These are phyloP conservation scores for Phyto melanocephala DNA, from an alignment of 2,888 invertebrate species.

Conservation along the genomic window DNA sequence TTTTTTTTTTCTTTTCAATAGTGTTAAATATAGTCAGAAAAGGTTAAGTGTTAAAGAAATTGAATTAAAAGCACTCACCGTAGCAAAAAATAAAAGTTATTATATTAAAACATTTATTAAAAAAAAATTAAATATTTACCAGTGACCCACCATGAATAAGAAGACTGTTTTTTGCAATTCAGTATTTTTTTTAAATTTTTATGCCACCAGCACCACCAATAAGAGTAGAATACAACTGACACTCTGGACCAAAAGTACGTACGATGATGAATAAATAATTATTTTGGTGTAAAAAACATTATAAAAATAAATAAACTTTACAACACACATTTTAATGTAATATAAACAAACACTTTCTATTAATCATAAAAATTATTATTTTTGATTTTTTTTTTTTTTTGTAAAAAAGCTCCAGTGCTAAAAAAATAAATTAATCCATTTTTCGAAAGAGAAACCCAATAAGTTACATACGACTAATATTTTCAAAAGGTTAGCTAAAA, in stretches of 20 bases:
- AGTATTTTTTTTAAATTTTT: constrained; percentile 62
- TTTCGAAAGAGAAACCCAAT: constrained; percentile 1
- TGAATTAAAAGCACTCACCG: constrained; percentile 78
- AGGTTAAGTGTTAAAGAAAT: constrained; percentile 37
- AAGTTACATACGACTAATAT: constrained; percentile 38
- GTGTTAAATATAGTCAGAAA: constrained; percentile 27
- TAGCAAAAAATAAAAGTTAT: constrained; percentile 74
- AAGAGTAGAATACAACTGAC: constrained; percentile 69
- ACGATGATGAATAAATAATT: constrained; percentile 63
- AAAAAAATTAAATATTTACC: constrained; percentile 73
- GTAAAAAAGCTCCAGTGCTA: constrained; percentile 46
- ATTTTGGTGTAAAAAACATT: constrained; percentile 45
- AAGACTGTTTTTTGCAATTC: constrained; percentile 69
- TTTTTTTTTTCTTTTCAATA: not conserved
- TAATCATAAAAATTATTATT: not conserved
- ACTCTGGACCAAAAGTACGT: constrained; percentile 68
- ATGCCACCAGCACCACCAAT: constrained; percentile 74
- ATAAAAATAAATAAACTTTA: constrained; percentile 44
- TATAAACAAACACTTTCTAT: constrained; percentile 48
- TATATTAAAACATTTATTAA: constrained; percentile 69
- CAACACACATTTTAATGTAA: constrained; percentile 47
- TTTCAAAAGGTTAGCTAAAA: not conserved
- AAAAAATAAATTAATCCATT: constrained; percentile 6
- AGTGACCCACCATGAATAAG: constrained; percentile 76
- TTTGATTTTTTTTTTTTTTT: not conserved